phyloP scores from a whole-genome alignment of 2,888 invertebrate genomes.

The Acanthosepion pharaonis region DNA sequence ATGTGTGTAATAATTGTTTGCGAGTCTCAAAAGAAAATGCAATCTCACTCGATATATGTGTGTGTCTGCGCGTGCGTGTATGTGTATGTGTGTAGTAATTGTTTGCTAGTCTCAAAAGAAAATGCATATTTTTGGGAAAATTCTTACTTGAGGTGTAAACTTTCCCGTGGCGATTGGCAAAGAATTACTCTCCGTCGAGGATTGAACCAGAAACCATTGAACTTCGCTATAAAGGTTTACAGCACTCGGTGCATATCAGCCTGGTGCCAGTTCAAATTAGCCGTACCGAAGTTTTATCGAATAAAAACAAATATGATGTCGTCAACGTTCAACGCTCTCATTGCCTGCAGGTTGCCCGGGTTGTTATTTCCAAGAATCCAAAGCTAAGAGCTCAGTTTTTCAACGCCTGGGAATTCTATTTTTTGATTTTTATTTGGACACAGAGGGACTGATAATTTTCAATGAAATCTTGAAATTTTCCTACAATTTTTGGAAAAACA shows the following conservation, averaged over 20 bases:
- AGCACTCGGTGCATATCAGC: background rate
- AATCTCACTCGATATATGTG: background rate
- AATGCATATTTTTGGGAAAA: background rate
- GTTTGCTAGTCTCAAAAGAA: background rate
- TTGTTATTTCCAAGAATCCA: background rate
- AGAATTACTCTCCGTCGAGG: background rate
- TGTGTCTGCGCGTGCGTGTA: too few relatives aligned
- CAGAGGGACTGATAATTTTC: too few relatives aligned
- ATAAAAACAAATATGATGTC: background rate
- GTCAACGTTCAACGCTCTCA: background rate
- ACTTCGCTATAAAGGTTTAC: background rate
- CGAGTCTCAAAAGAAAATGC: background rate
- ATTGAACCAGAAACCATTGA: background rate
- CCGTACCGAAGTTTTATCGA: background rate
- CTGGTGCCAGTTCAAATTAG: background rate
- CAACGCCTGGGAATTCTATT: background rate
- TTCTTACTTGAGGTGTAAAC: background rate
- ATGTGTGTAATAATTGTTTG: background rate
- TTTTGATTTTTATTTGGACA: background rate
- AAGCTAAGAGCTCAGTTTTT: background rate
- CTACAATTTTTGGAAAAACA: too few relatives aligned
- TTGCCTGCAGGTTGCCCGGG: background rate
- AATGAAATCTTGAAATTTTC: too few relatives aligned
- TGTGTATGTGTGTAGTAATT: background rate
- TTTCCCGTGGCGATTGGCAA: background rate